Evolutionary conservation across 2,797 vertebrate genomes (phyloP).

Genomic region (Melopsittacus undulatus): DNA sequence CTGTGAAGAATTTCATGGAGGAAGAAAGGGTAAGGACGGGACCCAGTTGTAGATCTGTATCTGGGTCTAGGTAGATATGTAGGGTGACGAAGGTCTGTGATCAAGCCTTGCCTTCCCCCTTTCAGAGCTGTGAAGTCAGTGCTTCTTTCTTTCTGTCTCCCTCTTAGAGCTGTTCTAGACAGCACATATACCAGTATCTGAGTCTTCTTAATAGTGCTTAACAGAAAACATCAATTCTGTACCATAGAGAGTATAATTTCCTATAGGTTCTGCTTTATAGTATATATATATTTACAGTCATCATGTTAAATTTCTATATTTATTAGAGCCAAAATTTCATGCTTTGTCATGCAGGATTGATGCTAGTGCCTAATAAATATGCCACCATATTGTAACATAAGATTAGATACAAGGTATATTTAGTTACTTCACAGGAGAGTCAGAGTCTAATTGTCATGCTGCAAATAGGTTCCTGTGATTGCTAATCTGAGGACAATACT

Average conservation of each 20-base stretch:
- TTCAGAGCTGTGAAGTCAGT: background rate
- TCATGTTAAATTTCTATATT: background rate
- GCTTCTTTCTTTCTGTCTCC: background rate
- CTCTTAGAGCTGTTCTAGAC: background rate
- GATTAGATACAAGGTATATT: background rate
- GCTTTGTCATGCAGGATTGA: background rate
- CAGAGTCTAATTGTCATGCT: background rate
- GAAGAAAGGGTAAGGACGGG: background rate
- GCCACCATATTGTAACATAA: background rate
- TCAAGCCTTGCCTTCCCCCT: background rate
- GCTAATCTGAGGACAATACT: rapidly evolving
- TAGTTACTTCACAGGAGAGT: background rate
- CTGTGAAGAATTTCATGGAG: background rate
- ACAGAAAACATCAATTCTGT: background rate
- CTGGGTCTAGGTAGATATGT: background rate
- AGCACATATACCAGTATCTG: background rate
- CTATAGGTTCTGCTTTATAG: background rate
- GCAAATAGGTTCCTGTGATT: background rate
- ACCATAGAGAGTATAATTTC: background rate
- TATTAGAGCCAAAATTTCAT: background rate
- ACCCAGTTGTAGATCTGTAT: background rate
- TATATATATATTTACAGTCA: background rate
- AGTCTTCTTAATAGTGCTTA: background rate
- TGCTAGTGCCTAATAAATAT: background rate
- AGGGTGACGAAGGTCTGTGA: background rate